These are phyloP conservation scores for Hirundichthys speculiger DNA, from an alignment of 2,113 vertebrate genomes.

Conservation along the genomic window DNA sequence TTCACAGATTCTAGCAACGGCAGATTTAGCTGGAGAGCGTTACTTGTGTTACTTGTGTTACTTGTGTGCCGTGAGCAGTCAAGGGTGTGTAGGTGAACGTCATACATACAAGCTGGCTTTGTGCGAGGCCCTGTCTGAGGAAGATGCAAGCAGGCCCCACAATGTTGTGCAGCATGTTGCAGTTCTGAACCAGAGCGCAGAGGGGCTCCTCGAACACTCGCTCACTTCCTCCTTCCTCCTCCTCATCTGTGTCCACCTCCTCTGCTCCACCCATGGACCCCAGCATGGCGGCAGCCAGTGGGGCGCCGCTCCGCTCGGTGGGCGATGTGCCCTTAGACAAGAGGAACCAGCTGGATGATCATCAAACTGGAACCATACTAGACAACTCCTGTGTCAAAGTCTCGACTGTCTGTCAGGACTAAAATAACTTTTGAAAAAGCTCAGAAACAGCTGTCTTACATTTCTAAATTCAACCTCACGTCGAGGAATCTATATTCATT, in stretches of 20 bases:
- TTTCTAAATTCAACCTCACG: neutral
- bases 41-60: neutral
- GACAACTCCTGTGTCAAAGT: neutral
- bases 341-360: conserved; percentile 49
- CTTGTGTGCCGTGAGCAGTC: conserved; percentile 9
- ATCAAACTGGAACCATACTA: neutral
- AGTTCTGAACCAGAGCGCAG: conserved; percentile 81
- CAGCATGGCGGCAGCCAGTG: conserved; percentile 63
- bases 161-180: conserved; percentile 81
- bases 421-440: no score
- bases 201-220: conserved; percentile 74
- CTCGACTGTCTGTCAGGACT: no score
- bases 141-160: conserved; percentile 84
- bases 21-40: conserved; percentile 1
- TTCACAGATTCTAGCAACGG: no score
- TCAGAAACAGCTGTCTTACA: neutral
- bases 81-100: conserved; percentile 13
- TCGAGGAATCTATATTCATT: neutral
- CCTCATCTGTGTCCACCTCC: conserved; percentile 70
- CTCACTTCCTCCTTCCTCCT: conserved; percentile 65
- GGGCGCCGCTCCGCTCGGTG: conserved; percentile 47
- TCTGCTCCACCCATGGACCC: conserved; percentile 50
- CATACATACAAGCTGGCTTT: conserved; percentile 82
- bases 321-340: conserved; percentile 65
- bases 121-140: conserved; percentile 79